These are phyloP conservation scores for Catagonus wagneri DNA, from an alignment of 2,113 vertebrate genomes.

Conservation along the genomic window DNA sequence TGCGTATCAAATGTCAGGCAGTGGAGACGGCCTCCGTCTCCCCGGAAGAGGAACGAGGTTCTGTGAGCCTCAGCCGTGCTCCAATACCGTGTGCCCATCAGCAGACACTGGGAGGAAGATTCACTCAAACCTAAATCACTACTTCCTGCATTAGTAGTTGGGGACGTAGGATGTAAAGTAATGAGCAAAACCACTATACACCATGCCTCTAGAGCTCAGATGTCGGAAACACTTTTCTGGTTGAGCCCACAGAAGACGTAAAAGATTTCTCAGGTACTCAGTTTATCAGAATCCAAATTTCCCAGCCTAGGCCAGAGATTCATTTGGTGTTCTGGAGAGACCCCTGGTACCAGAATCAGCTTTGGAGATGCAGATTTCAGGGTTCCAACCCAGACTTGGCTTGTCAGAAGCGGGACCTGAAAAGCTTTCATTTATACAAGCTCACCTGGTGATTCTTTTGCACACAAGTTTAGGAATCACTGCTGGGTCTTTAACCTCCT, in stretches of 20 bases:
- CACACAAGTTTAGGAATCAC: not conserved
- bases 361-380: not conserved
- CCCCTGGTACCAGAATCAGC: not conserved
- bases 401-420: not conserved
- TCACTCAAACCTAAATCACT: not conserved
- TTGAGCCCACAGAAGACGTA: not conserved
- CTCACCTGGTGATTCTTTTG: not conserved
- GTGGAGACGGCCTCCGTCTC: not conserved
- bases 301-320: not conserved
- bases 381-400: not conserved
- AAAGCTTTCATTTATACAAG: not conserved
- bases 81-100: not conserved
- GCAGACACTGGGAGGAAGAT: not conserved
- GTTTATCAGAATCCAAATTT: not conserved
- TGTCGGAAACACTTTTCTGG: slow-evolving; percentile 43
- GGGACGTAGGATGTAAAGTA: not conserved
- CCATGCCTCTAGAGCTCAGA: not conserved
- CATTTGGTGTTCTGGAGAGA: not conserved
- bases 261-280: slow-evolving; percentile 17
- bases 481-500: not conserved
- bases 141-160: not conserved
- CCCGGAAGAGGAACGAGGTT: not conserved
- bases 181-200: not conserved
- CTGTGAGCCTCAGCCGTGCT: too few species aligned
- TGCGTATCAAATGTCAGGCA: not conserved